A percentile compares a stretch with the other conserved stretches of the same genome.
These are phyloP conservation scores for Pseudoatta argentina DNA, from an alignment of 1,140 invertebrate genomes.

Conservation along the genomic window DNA sequence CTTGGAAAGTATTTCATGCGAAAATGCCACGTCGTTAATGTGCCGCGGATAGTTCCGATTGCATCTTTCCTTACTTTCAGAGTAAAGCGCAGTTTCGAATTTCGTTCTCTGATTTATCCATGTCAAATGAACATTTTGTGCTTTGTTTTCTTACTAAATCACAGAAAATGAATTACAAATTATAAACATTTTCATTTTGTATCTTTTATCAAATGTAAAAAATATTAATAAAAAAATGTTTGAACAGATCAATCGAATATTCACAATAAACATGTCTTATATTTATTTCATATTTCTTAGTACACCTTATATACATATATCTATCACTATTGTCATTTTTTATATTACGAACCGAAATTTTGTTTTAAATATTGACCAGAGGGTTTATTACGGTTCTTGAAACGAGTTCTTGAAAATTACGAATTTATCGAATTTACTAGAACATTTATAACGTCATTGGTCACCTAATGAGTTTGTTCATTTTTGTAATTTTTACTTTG, in stretches of 20 bases:
- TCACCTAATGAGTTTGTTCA: no score
- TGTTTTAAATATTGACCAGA: no score
- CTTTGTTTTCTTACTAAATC: neutral
- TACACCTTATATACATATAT: no score
- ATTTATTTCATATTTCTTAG: no score
- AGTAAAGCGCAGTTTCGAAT: conserved; percentile 15
- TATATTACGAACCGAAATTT: no score
- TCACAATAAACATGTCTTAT: no score
- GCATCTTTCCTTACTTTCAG: conserved; percentile 33
- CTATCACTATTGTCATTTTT: no score
- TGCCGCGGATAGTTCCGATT: conserved; percentile 32
- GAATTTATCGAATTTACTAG: no score
- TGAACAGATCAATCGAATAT: neutral
- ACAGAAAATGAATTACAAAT: neutral
- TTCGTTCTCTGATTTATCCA: conserved; percentile 1
- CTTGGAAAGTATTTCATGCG: conserved; percentile 36
- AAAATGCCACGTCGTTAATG: conserved; percentile 31
- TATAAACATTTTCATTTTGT: neutral
- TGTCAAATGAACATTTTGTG: conserved; percentile 3
- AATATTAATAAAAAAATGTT: neutral
- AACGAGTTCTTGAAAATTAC: no score
- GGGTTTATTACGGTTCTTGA: no score
- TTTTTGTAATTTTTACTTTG: no score
- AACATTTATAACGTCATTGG: no score
- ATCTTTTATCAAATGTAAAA: neutral